Base-by-base conservation (phyloP, 1,140 invertebrate species). In the Zaprionus camerounensis region DNA sequence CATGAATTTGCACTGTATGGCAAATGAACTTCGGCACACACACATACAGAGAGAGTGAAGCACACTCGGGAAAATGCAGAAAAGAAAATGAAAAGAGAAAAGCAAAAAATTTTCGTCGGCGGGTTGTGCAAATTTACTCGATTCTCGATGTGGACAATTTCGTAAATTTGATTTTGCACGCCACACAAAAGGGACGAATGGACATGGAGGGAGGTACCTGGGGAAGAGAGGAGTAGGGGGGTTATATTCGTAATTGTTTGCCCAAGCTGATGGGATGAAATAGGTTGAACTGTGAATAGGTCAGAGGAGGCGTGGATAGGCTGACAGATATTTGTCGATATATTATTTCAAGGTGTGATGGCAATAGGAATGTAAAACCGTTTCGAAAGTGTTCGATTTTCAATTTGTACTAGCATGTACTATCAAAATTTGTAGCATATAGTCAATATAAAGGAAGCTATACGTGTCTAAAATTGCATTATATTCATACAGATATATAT, bases 1-100 rank as follows among this genome's bases (percentile, higher is more conserved):
- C 83, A 83, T 87, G 84, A 88, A 88, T 88, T 87, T 83, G 31
- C 59, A 68, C 73, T 64, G 77, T 78, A 78, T 76, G 64, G 70
- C 75, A 85, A 86, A 85, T 76, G 78, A 88, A 78, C 77, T 78
- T 64, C 53, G 49, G 46, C 53, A 70, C 17, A 56, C 28, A 41
- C 46, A 57, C 28, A 55, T 24, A 24, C 26, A 24, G 11, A 68
- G 1, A 28, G 6, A 31, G 6, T 13, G 1, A 57, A 11, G 15
- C 64, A 6, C 34, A 67, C 15, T 44, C n/a, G 53, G 15, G 53
- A 7, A 51, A 51, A 51, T 46, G 22, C 51, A 53, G 24, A 3
- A 24, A 41, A 61, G 44, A 20, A 22, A 31, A 31, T 9, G n/a
- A 7, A n/a, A 5, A 66, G 36, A 49, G 12, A 68, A 20, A 22